phyloP scores from a whole-genome alignment of 1,140 invertebrate genomes.

The Cryptotermes secundus region DNA sequence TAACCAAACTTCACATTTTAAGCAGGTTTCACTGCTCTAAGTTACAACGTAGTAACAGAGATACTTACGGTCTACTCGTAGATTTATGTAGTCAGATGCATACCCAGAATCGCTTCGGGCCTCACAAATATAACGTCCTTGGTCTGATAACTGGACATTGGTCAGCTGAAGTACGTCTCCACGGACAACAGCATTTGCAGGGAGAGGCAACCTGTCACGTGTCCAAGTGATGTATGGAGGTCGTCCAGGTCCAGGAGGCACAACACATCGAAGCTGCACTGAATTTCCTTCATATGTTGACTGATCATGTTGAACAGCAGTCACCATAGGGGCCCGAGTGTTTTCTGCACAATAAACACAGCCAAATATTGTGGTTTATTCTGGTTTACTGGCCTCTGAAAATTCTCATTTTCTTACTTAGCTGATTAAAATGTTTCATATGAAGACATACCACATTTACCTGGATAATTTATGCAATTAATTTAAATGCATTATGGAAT shows the following conservation, averaged over 20 bases:
- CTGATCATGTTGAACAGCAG: slow-evolving; percentile 47
- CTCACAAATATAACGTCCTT: slow-evolving; percentile 61
- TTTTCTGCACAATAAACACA: neutral
- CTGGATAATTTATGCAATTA: too few relatives aligned
- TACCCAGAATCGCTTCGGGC: slow-evolving; percentile 51
- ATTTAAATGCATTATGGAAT: too few relatives aligned
- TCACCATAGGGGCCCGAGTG: slow-evolving; percentile 45
- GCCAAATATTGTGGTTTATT: neutral
- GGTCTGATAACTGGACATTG: slow-evolving; percentile 45
- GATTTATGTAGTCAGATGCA: slow-evolving; percentile 63
- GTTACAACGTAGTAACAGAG: neutral
- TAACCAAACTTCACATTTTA: neutral
- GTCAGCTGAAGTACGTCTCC: slow-evolving; percentile 46
- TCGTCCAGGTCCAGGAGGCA: slow-evolving; percentile 42
- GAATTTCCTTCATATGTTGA: slow-evolving; percentile 55
- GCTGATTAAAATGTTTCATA: too few relatives aligned
- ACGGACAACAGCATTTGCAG: slow-evolving; percentile 46
- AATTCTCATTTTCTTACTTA: too few relatives aligned
- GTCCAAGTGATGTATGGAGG: slow-evolving; percentile 55
- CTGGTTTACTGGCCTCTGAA: too few relatives aligned
- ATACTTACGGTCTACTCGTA: slow-evolving; percentile 69
- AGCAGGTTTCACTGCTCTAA: neutral
- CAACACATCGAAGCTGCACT: slow-evolving; percentile 59
- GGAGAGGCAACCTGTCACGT: slow-evolving; percentile 52
- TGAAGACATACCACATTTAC: too few relatives aligned